Evolutionary conservation across 2,113 vertebrate genomes (phyloP).

Genomic region (Scartelaos histophorus): DNA sequence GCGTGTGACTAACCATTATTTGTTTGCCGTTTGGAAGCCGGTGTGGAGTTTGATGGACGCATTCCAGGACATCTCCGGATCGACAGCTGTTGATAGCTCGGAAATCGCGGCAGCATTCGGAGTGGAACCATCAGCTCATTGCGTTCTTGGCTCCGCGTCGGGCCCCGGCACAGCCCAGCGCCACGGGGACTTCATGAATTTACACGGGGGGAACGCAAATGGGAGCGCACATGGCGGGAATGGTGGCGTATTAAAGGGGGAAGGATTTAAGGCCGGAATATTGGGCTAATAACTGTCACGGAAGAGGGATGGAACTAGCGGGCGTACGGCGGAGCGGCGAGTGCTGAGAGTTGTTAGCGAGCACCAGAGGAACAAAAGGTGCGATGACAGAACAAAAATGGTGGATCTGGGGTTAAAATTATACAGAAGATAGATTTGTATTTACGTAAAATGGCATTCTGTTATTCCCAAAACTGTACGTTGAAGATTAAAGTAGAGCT

Average conservation of each 20-base stretch:
- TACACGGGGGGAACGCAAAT: slow-evolving; percentile 71
- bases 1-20: slow-evolving; percentile 70
- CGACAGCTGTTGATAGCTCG: slow-evolving; percentile 85
- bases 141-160: slow-evolving; percentile 75
- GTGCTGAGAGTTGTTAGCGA: neutral
- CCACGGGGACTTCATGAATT: slow-evolving; percentile 77
- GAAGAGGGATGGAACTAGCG: neutral
- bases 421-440: neutral
- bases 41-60: slow-evolving; percentile 79
- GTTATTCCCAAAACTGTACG: neutral
- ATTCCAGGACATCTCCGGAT: slow-evolving; percentile 82
- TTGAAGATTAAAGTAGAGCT: neutral
- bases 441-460: neutral
- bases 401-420: neutral
- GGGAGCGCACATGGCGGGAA: slow-evolving; percentile 67
- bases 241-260: slow-evolving; percentile 50
- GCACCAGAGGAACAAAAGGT: neutral
- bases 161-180: slow-evolving; percentile 68
- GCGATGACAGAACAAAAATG: neutral
- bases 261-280: slow-evolving; percentile 44
- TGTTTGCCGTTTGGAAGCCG: slow-evolving; percentile 77
- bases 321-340: neutral
- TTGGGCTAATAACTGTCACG: slow-evolving; percentile 40
- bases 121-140: slow-evolving; percentile 83
- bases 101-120: slow-evolving; percentile 79